Base-by-base conservation (phyloP, 2,888 invertebrate genomes). In the Tridacna gigas region DNA sequence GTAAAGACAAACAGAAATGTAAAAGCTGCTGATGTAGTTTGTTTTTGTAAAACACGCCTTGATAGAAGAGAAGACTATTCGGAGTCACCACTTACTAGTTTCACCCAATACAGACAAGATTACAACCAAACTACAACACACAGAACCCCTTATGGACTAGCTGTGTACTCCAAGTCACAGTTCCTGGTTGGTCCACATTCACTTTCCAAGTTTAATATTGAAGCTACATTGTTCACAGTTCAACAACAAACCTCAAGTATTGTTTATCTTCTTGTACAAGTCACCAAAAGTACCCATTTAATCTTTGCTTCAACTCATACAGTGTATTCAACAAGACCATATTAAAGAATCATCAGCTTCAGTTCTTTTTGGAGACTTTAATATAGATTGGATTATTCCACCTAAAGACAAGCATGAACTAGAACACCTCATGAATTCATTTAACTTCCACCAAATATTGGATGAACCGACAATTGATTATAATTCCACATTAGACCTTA, bases 291-390 rank as follows among this genome's bases (percentile, higher is more conserved):
- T 80, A 22, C 45, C 75, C 25, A 69, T 45, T 69, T 67, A 80
- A 48, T 22, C 45, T n/a, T 69, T 79, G 18, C 26, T 79, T 25
- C 20, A 74, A 51, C 66, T 80, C 51, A 28, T 56, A 48, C 28
- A 51, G 25, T 28, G n/a, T 26, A 75, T 74, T 61, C 67, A 80
- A 20, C 45, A 28, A 60, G 67, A 60, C 28, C 61, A 75, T 56
- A 37, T 74, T 15, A 67, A 80, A n/a, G 18, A 63, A 15, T 47
- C 69, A 66, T 67, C 74, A 61, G 67, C 25, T 22, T 48, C 67
- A 48, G 60, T 76, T 20, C 11, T 83, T 63, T 67, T 75, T 9
- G 75, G 83, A 65, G 79, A 83, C 67, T 83, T 83, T 45, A 83
- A 83, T 69, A 65, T 76, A 48, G 79, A 83, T 47, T 83, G 47